Conservation (phyloP, 2,113 vertebrate species). For the Mesitornis unicolor region DNA sequence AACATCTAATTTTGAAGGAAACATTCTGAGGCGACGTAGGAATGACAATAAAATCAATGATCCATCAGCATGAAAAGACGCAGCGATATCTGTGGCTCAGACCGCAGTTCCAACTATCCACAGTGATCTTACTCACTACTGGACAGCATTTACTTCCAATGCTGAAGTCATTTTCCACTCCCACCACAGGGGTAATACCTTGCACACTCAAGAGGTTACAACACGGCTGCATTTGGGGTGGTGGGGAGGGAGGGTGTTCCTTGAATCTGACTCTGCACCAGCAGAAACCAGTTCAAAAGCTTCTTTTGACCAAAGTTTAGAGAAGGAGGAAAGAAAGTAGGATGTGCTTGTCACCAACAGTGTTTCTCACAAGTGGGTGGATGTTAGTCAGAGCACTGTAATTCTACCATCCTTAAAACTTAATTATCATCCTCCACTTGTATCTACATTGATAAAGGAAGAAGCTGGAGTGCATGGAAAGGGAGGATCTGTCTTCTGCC, state of each 20-base stretch:
- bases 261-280: not conserved
- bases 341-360: not conserved
- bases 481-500: not conserved
- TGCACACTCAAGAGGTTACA: not conserved
- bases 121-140: not conserved
- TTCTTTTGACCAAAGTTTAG: not conserved
- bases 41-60: not conserved
- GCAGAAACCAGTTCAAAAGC: not conserved
- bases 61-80: not conserved
- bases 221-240: rapidly evolving
- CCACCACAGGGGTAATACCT: not conserved
- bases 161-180: not conserved
- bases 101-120: not conserved
- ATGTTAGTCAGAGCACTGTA: not conserved
- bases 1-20: not conserved
- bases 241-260: not conserved
- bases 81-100: not conserved
- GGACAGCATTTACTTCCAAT: not conserved
- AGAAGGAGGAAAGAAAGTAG: not conserved
- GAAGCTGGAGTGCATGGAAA: not conserved
- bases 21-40: not conserved
- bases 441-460: not conserved
- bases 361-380: not conserved
- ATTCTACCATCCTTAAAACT: not conserved
- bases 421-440: not conserved